Conservation (phyloP, 1,140 invertebrate species). For the Phymorhynchus buccinoides region DNA sequence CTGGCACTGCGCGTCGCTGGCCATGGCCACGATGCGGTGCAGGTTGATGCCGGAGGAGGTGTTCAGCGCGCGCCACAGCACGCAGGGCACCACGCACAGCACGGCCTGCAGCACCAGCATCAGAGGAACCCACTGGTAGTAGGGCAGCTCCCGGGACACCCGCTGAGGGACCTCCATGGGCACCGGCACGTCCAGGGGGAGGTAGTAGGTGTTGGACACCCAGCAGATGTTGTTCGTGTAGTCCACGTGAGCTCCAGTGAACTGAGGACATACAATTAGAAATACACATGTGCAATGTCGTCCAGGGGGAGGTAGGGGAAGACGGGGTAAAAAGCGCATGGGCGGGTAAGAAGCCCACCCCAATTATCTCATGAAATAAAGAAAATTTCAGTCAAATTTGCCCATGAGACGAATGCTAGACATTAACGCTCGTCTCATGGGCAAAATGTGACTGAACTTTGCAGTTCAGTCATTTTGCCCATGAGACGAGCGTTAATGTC, state of each 20-base stretch:
- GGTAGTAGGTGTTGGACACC: constrained; percentile 74
- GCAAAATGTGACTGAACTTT: too few species aligned
- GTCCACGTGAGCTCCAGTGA: constrained; percentile 73
- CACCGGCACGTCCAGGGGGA: constrained; percentile 62
- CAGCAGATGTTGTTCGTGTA: constrained; percentile 73
- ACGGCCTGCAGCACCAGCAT: constrained; percentile 76
- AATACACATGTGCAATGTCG: too few species aligned
- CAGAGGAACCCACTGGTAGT: constrained; percentile 78
- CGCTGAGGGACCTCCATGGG: constrained; percentile 54
- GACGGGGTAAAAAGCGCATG: too few species aligned
- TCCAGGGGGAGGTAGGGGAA: too few species aligned
- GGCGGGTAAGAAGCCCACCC: too few species aligned
- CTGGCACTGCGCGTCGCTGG: constrained; percentile 63
- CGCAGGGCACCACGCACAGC: constrained; percentile 77
- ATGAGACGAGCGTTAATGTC: too few species aligned
- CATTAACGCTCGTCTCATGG: too few species aligned
- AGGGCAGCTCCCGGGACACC: constrained; percentile 68
- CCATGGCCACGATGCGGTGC: constrained; percentile 64
- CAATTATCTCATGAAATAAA: too few species aligned
- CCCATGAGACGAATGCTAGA: too few species aligned
- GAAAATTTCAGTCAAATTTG: too few species aligned
- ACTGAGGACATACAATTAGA: too few species aligned
- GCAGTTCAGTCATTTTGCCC: too few species aligned
- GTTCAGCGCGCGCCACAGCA: constrained; percentile 76
- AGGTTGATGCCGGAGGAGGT: constrained; percentile 74